Evolutionary conservation across 2,797 vertebrate genomes (phyloP).

Genomic region (Lerista edwardsae): DNA sequence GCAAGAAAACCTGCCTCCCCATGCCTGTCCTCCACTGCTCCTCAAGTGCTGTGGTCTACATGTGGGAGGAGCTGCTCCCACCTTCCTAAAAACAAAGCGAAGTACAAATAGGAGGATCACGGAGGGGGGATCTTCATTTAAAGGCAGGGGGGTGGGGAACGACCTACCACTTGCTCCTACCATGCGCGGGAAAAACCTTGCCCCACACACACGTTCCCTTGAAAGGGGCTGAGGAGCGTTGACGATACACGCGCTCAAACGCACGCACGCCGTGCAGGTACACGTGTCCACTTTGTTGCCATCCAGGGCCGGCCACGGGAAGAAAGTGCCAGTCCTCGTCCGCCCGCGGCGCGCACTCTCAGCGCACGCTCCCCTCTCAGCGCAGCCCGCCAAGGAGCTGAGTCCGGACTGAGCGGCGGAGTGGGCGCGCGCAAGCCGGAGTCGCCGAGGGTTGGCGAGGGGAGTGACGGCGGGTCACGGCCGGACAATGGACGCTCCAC

Average conservation of each 20-base stretch:
- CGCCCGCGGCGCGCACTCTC: no score
- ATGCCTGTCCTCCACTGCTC: background rate
- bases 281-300: slow-evolving; percentile 38
- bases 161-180: background rate
- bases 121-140: background rate
- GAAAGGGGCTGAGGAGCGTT: no score
- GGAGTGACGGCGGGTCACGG: background rate
- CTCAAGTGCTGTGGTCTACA: background rate
- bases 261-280: background rate
- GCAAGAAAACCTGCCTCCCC: background rate
- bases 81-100: background rate
- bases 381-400: background rate
- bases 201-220: background rate
- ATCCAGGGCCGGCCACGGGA: background rate
- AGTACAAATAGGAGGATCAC: no score
- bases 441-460: no score
- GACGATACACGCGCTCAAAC: background rate
- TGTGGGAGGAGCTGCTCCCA: background rate
- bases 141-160: no score
- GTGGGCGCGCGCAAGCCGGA: fast-evolving
- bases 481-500: background rate
- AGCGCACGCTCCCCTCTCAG: no score
- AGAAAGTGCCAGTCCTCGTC: background rate
- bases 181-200: background rate
- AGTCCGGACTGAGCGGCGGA: no score